Conservation (phyloP, 2,797 vertebrate species). For the Hylomyscus alleni region DNA sequence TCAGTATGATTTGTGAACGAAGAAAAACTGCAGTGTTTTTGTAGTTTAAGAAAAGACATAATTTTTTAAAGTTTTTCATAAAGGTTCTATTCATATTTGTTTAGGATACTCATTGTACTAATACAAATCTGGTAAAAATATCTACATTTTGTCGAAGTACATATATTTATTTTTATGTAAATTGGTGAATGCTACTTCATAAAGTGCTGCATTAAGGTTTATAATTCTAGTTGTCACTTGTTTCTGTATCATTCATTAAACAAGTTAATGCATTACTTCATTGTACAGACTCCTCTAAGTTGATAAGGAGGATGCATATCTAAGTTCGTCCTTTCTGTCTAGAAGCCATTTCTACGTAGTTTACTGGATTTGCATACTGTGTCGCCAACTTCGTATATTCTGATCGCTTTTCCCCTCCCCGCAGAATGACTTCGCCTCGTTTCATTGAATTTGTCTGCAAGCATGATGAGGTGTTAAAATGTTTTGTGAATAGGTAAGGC, state of each 20-base stretch:
- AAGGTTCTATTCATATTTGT: slow-evolving; percentile 38
- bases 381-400: slow-evolving; percentile 7
- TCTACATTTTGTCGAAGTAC: slow-evolving; percentile 54
- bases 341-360: background rate
- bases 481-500: slow-evolving; percentile 97
- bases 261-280: slow-evolving; percentile 23
- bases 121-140: slow-evolving; percentile 67
- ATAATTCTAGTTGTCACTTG: slow-evolving; percentile 43
- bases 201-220: slow-evolving; percentile 8
- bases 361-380: background rate
- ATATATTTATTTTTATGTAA: slow-evolving; percentile 33
- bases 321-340: background rate
- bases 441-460: slow-evolving; percentile 99
- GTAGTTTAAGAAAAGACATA: slow-evolving; percentile 46
- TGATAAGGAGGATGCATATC: slow-evolving; percentile 1
- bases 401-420: slow-evolving; percentile 58
- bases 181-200: slow-evolving; percentile 44
- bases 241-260: slow-evolving; percentile 37
- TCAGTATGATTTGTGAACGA: slow-evolving; percentile 58
- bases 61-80: slow-evolving; percentile 23
- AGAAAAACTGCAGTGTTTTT: slow-evolving; percentile 57
- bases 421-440: slow-evolving; percentile 97
- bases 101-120: slow-evolving; percentile 5
- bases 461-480: slow-evolving; percentile 98
- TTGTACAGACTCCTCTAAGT: slow-evolving; percentile 42